Conservation (phyloP, 2,888 invertebrate species). For the Drosophila percnosoma region DNA sequence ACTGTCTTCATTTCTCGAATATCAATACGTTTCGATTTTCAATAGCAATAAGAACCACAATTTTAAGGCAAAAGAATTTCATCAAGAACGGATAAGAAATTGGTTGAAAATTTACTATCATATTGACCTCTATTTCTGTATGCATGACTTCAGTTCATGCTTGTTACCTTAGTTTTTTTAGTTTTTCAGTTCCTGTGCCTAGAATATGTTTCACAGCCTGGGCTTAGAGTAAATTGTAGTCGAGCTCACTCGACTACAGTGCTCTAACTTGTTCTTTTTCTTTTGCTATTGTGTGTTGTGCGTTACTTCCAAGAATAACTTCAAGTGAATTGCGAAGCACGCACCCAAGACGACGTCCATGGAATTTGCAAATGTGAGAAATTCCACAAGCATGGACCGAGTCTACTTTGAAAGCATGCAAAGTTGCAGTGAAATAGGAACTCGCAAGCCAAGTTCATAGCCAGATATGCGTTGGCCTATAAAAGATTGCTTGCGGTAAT, state of each 20-base stretch:
- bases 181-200: neutral
- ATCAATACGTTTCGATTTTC: neutral
- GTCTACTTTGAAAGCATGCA: conserved; percentile 31
- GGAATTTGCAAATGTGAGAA: conserved; percentile 60
- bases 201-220: neutral
- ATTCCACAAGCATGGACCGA: conserved; percentile 58
- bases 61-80: neutral
- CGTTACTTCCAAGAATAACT: conserved; percentile 65
- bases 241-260: neutral
- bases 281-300: conserved; percentile 30
- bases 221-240: neutral
- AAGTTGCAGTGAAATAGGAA: conserved; percentile 31
- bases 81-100: neutral
- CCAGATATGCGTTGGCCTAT: conserved; percentile 55
- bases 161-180: neutral
- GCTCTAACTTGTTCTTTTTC: neutral
- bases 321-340: conserved; percentile 40
- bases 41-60: neutral
- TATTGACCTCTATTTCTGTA: neutral
- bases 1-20: neutral
- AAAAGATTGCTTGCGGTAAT: conserved; percentile 38
- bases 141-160: neutral
- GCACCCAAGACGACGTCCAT: conserved; percentile 55
- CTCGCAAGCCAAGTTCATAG: conserved; percentile 49
- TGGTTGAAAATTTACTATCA: neutral